A percentile compares a stretch with the other conserved stretches of the same genome.
phyloP scores from a whole-genome alignment of 2,113 vertebrate species.

The Neolamprologus toae region DNA sequence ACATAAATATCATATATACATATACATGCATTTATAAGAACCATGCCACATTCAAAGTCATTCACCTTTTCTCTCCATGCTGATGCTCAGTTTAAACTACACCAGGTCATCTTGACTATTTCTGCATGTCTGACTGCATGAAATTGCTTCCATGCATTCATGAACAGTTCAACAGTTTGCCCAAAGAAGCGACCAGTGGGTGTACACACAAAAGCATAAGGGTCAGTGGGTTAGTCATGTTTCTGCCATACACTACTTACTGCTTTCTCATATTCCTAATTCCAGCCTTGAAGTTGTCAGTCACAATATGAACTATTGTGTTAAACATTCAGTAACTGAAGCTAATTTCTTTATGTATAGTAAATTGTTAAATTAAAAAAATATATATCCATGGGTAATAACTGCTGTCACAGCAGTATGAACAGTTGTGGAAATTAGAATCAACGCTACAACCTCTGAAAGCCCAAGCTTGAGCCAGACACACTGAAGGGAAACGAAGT shows the following conservation, averaged over 20 bases:
- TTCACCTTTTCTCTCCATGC: neutral
- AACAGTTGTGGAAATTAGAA: neutral
- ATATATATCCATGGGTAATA: neutral
- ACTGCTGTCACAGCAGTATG: neutral
- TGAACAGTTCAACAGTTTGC: neutral
- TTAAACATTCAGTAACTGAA: neutral
- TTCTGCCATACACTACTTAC: neutral
- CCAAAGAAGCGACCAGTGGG: neutral
- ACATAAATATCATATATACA: neutral
- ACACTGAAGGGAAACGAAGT: neutral
- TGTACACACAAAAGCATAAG: neutral
- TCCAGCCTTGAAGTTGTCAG: neutral
- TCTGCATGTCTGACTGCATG: neutral
- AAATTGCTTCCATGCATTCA: neutral
- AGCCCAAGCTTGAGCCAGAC: neutral
- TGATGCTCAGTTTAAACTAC: neutral
- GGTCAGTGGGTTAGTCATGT: neutral
- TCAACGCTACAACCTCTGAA: neutral
- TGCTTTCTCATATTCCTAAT: neutral
- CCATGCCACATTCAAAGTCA: neutral
- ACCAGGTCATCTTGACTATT: neutral
- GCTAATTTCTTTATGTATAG: neutral
- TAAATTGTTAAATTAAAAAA: neutral
- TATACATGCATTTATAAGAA: neutral
- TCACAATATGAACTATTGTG: neutral